Percentiles rank a stretch among this genome's conserved stretches.
phyloP scores from a whole-genome alignment of 2,888 invertebrate genomes.

The Ptychoptera contaminata region DNA sequence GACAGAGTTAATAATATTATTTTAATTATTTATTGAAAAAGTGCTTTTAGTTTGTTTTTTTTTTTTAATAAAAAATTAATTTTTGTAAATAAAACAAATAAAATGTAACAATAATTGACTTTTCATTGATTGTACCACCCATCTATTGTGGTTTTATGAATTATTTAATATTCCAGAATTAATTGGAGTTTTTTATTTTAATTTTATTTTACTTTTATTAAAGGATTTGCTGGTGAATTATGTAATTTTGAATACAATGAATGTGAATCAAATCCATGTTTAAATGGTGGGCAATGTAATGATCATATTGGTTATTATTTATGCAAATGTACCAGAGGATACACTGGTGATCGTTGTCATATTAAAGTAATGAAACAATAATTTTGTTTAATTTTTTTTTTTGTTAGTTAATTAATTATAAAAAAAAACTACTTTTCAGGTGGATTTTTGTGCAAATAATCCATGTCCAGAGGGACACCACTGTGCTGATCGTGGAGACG shows the following conservation, averaged over 20 bases:
- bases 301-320: constrained; percentile 52
- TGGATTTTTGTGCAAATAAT: constrained; percentile 51
- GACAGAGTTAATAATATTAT: no score
- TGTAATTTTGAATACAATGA: constrained; percentile 63
- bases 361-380: constrained; percentile 40
- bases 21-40: no score
- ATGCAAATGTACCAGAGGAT: constrained; percentile 53
- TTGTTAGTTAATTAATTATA: neutral
- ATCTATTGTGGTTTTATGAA: no score
- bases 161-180: no score
- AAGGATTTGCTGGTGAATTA: constrained; percentile 54
- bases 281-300: constrained; percentile 57
- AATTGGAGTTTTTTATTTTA: no score
- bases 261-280: constrained; percentile 59
- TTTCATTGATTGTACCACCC: no score
- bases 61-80: no score
- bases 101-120: no score
- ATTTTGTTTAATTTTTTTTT: neutral
- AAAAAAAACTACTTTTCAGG: constrained; percentile 27
- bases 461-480: constrained; percentile 49
- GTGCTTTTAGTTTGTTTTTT: no score
- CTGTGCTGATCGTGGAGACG: constrained; percentile 59
- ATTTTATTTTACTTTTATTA: constrained; percentile 14
- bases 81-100: no score
- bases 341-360: constrained; percentile 52